Base-by-base conservation (phyloP, 2,888 invertebrate genomes). In the Athalia rosae region DNA sequence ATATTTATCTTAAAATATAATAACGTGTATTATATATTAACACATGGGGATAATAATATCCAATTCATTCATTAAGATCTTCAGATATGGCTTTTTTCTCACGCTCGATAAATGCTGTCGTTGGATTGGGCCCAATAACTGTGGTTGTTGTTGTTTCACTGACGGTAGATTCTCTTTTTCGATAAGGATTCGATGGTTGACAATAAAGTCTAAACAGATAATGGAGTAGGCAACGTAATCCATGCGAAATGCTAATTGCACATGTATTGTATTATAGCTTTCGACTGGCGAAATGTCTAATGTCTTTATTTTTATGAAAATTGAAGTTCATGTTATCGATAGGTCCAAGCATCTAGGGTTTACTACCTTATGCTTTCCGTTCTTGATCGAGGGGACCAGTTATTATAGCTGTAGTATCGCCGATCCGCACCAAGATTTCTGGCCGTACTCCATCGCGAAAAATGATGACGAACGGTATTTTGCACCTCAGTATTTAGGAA, bases 401-500 rank as follows among this genome's bases (percentile, higher is more conserved):
- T 96, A 87, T 95, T 95, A 86, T 94, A 92, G 79, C 94, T 94
- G 85, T 94, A 94, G 78, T 95, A 94, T 83, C 93, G 88, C 88
- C 92, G 91, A 4, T 93, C 93, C 8, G 93, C 92, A 0, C 93
- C 94, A 59, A 95, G 91, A 47, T 92, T 92, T 62, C 95, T 91
- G 0, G 93, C 92, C 0, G 93, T 93, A 87, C 93, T 93, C 96
- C 97, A 97, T 79, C 95, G 92, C 81, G 94, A 93, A 85, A 96
- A 93, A 86, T 96, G 96, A 90, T 97, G 96, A 47, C 95, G 92
- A 82, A 97, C 91, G 0, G 97, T 94, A 88, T 96, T 96, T 69
- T 96, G 94, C 5, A 98, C 97, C 90, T 98, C 98, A 4, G 96
- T 95, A 91, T 98, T 98, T 85, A 97, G 93, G 91, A 98, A 98